A percentile compares a stretch with the other conserved stretches of the same genome.
These are phyloP conservation scores for Brenthis ino DNA, from an alignment of 2,888 invertebrate genomes.

Conservation along the genomic window DNA sequence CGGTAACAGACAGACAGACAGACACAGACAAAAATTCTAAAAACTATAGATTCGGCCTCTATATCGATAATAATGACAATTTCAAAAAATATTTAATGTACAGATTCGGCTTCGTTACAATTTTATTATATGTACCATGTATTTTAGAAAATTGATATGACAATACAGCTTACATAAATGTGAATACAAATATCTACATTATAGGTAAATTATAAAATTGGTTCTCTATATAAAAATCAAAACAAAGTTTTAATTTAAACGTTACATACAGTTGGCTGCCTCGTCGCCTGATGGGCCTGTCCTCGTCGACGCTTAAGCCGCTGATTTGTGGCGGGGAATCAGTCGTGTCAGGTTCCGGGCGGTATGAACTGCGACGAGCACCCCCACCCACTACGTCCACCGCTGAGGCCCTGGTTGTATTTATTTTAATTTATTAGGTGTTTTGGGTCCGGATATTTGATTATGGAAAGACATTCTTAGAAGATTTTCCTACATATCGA, in stretches of 20 bases:
- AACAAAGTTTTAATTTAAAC: constrained; percentile 6
- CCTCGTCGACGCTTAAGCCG: constrained; percentile 87
- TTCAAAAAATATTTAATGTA: no score
- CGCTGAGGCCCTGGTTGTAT: constrained; percentile 85
- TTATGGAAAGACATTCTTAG: no score
- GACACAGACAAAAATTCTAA: no score
- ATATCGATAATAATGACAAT: no score
- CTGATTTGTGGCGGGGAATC: constrained; percentile 80
- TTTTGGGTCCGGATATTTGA: background rate
- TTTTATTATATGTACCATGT: no score
- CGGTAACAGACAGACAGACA: no score
- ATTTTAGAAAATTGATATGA: no score
- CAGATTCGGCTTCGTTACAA: no score
- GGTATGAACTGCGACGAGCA: constrained; percentile 83
- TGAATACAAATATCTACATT: no score
- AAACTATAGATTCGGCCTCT: no score
- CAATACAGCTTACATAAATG: no score
- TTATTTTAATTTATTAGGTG: constrained; percentile 5
- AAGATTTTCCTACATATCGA: background rate
- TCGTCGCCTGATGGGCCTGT: constrained; percentile 87
- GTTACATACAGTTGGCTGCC: constrained; percentile 91
- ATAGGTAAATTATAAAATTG: no score
- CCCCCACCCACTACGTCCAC: constrained; percentile 91
- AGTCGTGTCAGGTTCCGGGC: constrained; percentile 81
- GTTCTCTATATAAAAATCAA: background rate